phyloP scores from a whole-genome alignment of 2,113 vertebrate species.

The Campylomormyrus numenius region DNA sequence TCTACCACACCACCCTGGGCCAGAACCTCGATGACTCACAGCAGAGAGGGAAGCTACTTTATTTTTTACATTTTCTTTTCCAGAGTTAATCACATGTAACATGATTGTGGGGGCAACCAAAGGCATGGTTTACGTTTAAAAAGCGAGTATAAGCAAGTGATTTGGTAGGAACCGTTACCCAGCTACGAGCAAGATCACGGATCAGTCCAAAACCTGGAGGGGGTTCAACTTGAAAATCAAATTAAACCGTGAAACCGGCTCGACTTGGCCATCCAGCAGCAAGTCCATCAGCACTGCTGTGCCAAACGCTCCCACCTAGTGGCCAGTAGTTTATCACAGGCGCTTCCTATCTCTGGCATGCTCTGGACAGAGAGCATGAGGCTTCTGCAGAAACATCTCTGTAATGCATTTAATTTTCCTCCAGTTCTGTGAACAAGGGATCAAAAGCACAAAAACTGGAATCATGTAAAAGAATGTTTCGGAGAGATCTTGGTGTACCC shows the following conservation, averaged over 20 bases:
- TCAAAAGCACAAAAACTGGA: conserved; percentile 25
- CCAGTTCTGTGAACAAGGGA: conserved; percentile 23
- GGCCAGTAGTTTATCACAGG: neutral
- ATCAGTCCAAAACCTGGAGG: neutral
- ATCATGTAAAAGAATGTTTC: conserved; percentile 17
- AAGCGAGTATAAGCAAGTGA: neutral
- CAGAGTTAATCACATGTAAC: neutral
- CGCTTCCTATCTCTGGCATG: neutral
- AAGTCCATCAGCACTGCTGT: neutral
- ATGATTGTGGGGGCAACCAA: neutral
- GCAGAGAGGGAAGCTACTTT: neutral
- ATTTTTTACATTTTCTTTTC: neutral
- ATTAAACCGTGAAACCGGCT: neutral
- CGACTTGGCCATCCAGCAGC: neutral
- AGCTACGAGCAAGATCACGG: neutral
- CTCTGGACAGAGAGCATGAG: neutral
- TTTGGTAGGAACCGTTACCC: neutral
- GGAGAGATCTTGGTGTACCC: conserved; percentile 34
- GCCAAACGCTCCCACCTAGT: conserved; percentile 16
- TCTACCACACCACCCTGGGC: neutral
- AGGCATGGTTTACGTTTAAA: neutral
- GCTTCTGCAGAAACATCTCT: conserved; percentile 3
- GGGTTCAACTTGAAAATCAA: neutral
- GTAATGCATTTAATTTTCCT: neutral
- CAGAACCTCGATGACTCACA: neutral